Evolutionary conservation across 30 jellyfish, hydroid and myxozoan genomes (phyloP), one percentile per base, ranked within the genome.

Genomic region (Aurelia sp.): DNA sequence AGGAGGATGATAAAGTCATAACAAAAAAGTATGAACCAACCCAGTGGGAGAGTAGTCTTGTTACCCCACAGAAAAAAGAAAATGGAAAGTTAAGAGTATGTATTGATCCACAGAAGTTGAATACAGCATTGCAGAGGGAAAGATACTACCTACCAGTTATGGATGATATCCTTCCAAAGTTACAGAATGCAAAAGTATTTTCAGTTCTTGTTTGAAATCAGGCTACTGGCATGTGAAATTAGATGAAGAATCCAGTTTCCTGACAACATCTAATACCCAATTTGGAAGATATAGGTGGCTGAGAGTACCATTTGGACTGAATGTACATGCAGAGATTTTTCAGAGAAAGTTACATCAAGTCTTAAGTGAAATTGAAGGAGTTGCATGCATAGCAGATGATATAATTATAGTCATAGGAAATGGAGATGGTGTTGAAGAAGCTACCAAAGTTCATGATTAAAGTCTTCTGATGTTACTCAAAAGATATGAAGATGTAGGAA

Each of bases 191-290:
- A 64, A 79, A 79, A 64, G 82, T 79, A 64, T 79, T 79, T 75
- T 79, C 90, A 41, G 74, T 64, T 61, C 81, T 82, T 68, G 91
- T 82, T 68, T 70, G 65, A 82, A 82, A 70, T 68, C 80, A 63
- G 86, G 91, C 69, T 82, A 35, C 85, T 70, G 80, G 78, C 91
- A 82, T 82, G 85, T 82, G 77, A 69, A 82, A 70, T 70, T 68
- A 61, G 81, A 61, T 63, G 75, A 82, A 58, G 70, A 68, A 70
- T 63, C 83, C 77, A 82, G 91, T 40, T 70, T 41, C 62, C 81
- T 82, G 85, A 82, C 91, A 23, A 82, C 91, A 47, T 81, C 66
- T 67, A 60, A 67, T 44, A 67, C 83, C 41, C 75, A n/a, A 31
- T 66, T 60, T 81, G 91, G 91, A 81, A 66, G 79, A 67, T 81